Evolutionary conservation across 2,113 vertebrate species (phyloP), one percentile per base, ranked within the genome.

Genomic region (Tenrec ecaudatus): DNA sequence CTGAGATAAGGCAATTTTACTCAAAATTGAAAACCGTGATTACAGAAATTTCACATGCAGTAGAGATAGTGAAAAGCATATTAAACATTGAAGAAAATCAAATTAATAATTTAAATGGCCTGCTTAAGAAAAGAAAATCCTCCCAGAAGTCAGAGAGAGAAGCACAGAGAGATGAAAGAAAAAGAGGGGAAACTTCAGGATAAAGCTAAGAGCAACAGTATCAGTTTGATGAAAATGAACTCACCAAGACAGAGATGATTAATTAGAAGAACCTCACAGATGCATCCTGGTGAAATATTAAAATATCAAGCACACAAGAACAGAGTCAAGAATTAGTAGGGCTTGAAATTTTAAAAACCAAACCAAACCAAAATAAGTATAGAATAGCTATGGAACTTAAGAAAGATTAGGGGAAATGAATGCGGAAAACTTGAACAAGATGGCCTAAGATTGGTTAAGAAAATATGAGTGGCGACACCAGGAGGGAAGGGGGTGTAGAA

Each of bases 31-130:
- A 93, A 96, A 92, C 57, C 12, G 22, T 91, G 82, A 94, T 92
- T 91, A 86, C 33, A 81, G 84, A 93, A 95, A 95, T 95, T 96
- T 91, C 89, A 96, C 93, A 88, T 86, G 88, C 53, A 91, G 73
- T 78, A 64, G 38, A 64, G 73, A n/a, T 81, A 92, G 62, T 91
- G 84, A 92, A 81, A 69, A 95, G 64, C 87, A 89, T 87, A 95
- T 96, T 96, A 96, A 96, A 96, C 95, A 96, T 95, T 95, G 93
- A 97, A 95, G 82, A 82, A 96, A 91, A 91, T 27, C 3, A 40
- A 87, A 93, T 97, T 87, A 96, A 97, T 96, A 97, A 96, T 97
- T 97, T 94, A 96, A 96, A 82, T 82, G 75, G 57, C 86, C 89
- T 89, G 53, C 92, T 91, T 82, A 89, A 92, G 87, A 92, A 95